A percentile compares a stretch with the other conserved stretches of the same genome.
Conservation (phyloP, 1,140 invertebrate genomes). For the Drosophila melanica region DNA sequence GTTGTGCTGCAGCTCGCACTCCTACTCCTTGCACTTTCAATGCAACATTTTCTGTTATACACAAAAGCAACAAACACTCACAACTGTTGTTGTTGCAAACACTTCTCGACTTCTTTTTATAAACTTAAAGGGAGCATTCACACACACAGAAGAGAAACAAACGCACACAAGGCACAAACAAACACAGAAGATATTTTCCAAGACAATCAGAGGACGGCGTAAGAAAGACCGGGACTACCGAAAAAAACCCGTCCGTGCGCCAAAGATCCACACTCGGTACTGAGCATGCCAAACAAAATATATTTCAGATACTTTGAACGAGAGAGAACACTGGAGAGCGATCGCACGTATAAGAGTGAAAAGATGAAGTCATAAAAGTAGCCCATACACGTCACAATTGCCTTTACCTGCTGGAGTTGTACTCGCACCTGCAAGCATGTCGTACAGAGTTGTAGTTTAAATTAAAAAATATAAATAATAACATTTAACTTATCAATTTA, state of each 20-base stretch:
- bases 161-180: background rate
- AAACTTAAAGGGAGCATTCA: slow-evolving; percentile 66
- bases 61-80: slow-evolving; percentile 63
- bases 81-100: slow-evolving; percentile 52
- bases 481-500: too few species aligned
- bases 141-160: slow-evolving; percentile 7
- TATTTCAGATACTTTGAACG: slow-evolving; percentile 27
- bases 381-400: slow-evolving; percentile 7
- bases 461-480: too few species aligned
- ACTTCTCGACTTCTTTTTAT: slow-evolving; percentile 76
- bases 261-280: slow-evolving; percentile 54
- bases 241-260: slow-evolving; percentile 51
- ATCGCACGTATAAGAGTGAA: slow-evolving; percentile 6
- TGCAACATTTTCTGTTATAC: slow-evolving; percentile 73
- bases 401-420: slow-evolving; percentile 4
- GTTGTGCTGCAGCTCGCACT: slow-evolving; percentile 27
- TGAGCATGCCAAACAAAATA: slow-evolving; percentile 13
- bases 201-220: slow-evolving; percentile 64
- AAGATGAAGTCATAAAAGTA: slow-evolving; percentile 11
- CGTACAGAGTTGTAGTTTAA: background rate
- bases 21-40: slow-evolving; percentile 28
- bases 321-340: slow-evolving; percentile 11
- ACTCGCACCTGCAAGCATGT: background rate
- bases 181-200: slow-evolving; percentile 68
- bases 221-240: slow-evolving; percentile 44